Evolutionary conservation across 2,113 vertebrate species (phyloP), one percentile per base, ranked within the genome.

Genomic region (Macrotus californicus): DNA sequence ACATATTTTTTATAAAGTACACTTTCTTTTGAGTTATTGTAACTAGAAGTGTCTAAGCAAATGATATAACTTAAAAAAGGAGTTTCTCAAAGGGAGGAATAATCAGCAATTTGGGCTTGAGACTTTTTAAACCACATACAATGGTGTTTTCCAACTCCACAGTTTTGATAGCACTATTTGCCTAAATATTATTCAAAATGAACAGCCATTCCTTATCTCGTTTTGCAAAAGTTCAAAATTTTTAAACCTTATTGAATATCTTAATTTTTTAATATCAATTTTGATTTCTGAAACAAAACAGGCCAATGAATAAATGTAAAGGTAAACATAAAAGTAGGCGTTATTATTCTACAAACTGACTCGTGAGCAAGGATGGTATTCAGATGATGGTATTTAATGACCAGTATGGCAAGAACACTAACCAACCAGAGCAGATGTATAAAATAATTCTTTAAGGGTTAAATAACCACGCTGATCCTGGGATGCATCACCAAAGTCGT

Each of bases 11-110:
- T 72, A 48, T 50, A 19, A 0, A 41, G 12, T 59, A 2, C 0
- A n/a, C 31, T 89, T 94, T 14, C 15, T 52, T 92, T 91, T 85
- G 48, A 93, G 14, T 90, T 66, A 91, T 75, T 54, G 3, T 29
- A 66, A 84, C 8, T 84, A 48, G 31, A 94, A 84, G 6, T 89
- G 12, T 84, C 90, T 96, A 95, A 89, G 34, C 4, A 77, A 91
- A 89, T 11, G 0, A 67, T 56, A 6, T 22, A 89, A 87, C n/a
- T 48, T 10, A 61, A 72, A 93, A 72, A 56, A 39, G 6, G 24
- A 50, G 7, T 39, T 89, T 93, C 70, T 31, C 48, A 87, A 64
- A 79, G 13, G 19, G 4, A 93, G 11, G 4, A 66, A 21, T 88
- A 75, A 80, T 43, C 14, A 87, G 46, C 22, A 82, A 34, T n/a